These are phyloP conservation scores for Proterorhinus semilunaris DNA, from an alignment of 2,113 vertebrate genomes.

Conservation along the genomic window DNA sequence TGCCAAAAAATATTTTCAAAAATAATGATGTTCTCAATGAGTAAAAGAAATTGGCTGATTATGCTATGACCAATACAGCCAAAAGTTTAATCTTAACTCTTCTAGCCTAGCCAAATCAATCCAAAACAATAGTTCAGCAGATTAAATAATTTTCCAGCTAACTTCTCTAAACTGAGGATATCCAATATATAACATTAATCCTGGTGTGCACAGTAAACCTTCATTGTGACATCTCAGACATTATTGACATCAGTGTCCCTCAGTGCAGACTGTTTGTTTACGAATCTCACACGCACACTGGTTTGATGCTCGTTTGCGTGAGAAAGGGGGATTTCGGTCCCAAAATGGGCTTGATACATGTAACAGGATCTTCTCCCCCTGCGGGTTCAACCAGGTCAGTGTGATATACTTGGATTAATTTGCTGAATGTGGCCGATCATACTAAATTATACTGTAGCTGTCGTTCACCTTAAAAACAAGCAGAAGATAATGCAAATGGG, in stretches of 20 bases:
- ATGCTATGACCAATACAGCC: too few species aligned
- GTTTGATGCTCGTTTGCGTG: slow-evolving; percentile 53
- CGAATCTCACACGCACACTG: slow-evolving; percentile 58
- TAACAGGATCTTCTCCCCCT: slow-evolving; percentile 49
- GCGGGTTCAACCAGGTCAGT: slow-evolving; percentile 47
- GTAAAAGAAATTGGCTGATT: too few species aligned
- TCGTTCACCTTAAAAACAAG: too few species aligned
- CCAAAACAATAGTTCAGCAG: background rate
- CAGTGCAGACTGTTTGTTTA: slow-evolving; percentile 65
- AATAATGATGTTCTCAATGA: too few species aligned
- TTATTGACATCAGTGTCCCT: slow-evolving; percentile 10
- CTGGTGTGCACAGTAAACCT: background rate
- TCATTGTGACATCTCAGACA: background rate
- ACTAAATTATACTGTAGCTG: background rate
- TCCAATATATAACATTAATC: background rate
- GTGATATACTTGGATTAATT: slow-evolving; percentile 14
- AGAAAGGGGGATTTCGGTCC: slow-evolving; percentile 47
- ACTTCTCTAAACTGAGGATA: background rate
- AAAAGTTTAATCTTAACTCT: too few species aligned
- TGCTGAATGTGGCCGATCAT: background rate
- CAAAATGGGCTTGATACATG: slow-evolving; percentile 38
- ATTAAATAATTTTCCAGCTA: background rate
- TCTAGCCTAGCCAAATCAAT: too few species aligned
- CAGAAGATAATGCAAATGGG: too few species aligned
- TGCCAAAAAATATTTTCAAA: too few species aligned